These are phyloP conservation scores for Hydrolagus colliei DNA, from an alignment of 2,797 vertebrate genomes.

Conservation along the genomic window DNA sequence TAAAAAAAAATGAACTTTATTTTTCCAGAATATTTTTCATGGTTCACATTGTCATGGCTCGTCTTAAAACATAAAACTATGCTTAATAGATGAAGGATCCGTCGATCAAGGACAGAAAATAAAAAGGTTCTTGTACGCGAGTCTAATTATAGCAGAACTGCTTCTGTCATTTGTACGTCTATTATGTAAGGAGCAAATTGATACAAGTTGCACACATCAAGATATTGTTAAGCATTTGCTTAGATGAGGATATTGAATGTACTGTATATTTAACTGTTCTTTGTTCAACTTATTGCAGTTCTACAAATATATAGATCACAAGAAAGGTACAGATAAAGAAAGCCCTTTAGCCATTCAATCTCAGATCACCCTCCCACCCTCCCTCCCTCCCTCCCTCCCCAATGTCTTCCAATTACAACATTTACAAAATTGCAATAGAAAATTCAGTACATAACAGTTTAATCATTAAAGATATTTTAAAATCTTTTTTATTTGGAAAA, in stretches of 20 bases:
- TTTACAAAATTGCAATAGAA: background rate
- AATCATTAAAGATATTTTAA: too few relatives aligned
- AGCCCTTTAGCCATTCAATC: too few relatives aligned
- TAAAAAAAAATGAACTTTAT: conserved; percentile 28
- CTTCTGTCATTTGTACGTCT: background rate
- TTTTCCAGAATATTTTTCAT: conserved; percentile 23
- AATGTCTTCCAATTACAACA: background rate
- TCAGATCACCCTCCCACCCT: too few relatives aligned
- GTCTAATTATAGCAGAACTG: background rate
- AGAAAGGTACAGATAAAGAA: too few relatives aligned
- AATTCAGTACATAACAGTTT: background rate
- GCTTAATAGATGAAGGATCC: too few relatives aligned
- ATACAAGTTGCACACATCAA: background rate
- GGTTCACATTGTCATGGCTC: background rate
- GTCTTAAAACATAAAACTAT: conserved; percentile 6
- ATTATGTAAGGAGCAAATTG: background rate
- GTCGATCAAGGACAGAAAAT: background rate
- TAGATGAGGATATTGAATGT: background rate
- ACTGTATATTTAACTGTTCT: background rate
- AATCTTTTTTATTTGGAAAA: too few relatives aligned
- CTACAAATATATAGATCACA: too few relatives aligned
- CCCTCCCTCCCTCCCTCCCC: too few relatives aligned
- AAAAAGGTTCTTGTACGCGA: background rate
- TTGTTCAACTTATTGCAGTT: too few relatives aligned
- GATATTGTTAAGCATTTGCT: background rate